Percentiles rank a stretch among this genome's conserved stretches.
phyloP scores from a whole-genome alignment of 2,888 invertebrate genomes.

The Sabatieria punctata region DNA sequence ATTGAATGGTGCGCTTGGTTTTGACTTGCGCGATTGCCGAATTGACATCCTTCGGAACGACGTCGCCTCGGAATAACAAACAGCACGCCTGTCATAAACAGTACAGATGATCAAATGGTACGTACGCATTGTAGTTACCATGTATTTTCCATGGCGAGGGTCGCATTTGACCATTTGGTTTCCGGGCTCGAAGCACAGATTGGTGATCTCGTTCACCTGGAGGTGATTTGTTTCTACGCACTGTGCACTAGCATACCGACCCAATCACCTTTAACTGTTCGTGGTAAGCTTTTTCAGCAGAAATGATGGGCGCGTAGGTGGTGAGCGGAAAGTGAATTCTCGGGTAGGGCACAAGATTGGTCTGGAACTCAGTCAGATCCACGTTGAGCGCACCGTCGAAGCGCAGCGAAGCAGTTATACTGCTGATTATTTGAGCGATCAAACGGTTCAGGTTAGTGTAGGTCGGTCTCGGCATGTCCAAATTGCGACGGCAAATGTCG shows the following conservation, averaged over 20 bases:
- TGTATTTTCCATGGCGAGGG: slow-evolving; percentile 43
- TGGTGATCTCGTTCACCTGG: slow-evolving; percentile 73
- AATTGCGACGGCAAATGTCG: too few relatives aligned
- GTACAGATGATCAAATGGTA: too few relatives aligned
- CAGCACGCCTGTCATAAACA: too few relatives aligned
- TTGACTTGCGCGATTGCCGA: slow-evolving; percentile 89
- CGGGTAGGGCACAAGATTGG: slow-evolving; percentile 53
- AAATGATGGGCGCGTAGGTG: slow-evolving; percentile 40
- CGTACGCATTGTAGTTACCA: too few relatives aligned
- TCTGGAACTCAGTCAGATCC: slow-evolving; percentile 51
- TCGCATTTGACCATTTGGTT: slow-evolving; percentile 40
- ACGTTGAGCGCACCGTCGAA: too few relatives aligned
- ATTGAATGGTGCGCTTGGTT: slow-evolving; percentile 60
- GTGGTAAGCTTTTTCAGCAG: slow-evolving; percentile 31
- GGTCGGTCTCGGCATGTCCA: slow-evolving; percentile 44
- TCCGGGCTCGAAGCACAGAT: slow-evolving; percentile 65
- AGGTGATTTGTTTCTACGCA: slow-evolving; percentile 68
- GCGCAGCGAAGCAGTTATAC: neutral
- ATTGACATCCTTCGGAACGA: slow-evolving; percentile 80
- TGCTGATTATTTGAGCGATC: slow-evolving; percentile 61
- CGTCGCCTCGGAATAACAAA: slow-evolving; percentile 53
- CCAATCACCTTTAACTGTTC: slow-evolving; percentile 21
- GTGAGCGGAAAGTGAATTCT: too few relatives aligned
- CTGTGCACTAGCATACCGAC: too few relatives aligned
- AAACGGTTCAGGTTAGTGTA: slow-evolving; percentile 79